phyloP scores from a whole-genome alignment of 2,888 invertebrate species.

The Empis stercorea region DNA sequence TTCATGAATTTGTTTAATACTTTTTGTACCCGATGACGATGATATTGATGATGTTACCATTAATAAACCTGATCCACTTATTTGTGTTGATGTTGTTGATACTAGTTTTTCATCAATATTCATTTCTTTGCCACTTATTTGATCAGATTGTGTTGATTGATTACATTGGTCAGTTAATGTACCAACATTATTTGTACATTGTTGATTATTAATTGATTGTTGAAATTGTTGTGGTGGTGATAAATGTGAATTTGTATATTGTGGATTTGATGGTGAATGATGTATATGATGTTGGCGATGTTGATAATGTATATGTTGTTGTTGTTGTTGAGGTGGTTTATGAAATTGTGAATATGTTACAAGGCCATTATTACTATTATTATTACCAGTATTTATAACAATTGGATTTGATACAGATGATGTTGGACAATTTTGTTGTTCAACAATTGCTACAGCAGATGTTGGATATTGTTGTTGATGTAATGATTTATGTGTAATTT shows the following conservation, averaged over 20 bases:
- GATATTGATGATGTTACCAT: not conserved
- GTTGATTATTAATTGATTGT: not conserved
- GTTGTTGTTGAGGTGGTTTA: slow-evolving; percentile 5
- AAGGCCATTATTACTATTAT: slow-evolving; percentile 7
- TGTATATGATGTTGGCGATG: slow-evolving; percentile 1
- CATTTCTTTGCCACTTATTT: slow-evolving; percentile 14
- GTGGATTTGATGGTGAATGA: not conserved
- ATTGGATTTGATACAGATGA: slow-evolving; percentile 5
- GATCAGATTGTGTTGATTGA: slow-evolving; percentile 18
- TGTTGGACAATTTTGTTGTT: slow-evolving; percentile 17
- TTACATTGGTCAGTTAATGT: slow-evolving; percentile 14
- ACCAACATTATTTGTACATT: slow-evolving; percentile 5
- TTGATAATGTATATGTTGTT: slow-evolving; percentile 5
- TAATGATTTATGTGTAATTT: not conserved
- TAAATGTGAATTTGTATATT: not conserved
- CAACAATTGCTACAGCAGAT: not conserved
- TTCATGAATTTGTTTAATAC: not conserved
- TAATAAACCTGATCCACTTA: not conserved
- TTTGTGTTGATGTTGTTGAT: not conserved
- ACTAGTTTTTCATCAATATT: slow-evolving; percentile 14
- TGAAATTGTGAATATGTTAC: slow-evolving; percentile 15
- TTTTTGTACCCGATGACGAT: no score
- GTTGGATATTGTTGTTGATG: not conserved
- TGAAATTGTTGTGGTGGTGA: not conserved
- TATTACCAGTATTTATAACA: no score